These are phyloP conservation scores for Malurus cyaneus DNA, from an alignment of 2,113 vertebrate species.

Conservation along the genomic window DNA sequence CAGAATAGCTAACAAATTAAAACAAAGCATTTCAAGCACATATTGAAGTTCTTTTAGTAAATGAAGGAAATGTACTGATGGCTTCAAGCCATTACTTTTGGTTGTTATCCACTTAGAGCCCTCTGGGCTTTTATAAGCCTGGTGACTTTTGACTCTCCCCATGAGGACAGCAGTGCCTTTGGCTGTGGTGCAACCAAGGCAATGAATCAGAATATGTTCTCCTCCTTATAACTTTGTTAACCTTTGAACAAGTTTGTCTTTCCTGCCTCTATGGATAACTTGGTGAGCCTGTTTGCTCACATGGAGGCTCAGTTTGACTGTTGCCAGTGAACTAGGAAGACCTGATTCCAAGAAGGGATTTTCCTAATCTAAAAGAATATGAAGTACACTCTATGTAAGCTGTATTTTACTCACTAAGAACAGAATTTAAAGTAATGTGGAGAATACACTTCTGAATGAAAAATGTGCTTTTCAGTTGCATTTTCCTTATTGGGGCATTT, in stretches of 20 bases:
- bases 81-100: slow-evolving; percentile 50
- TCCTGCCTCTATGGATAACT: neutral
- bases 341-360: neutral
- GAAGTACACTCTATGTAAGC: neutral
- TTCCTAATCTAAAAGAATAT: neutral
- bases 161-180: slow-evolving; percentile 11
- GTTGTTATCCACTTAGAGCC: slow-evolving; percentile 33
- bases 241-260: slow-evolving; percentile 1
- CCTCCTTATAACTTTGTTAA: neutral
- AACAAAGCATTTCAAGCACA: slow-evolving; percentile 59
- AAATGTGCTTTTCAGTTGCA: neutral
- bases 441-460: neutral
- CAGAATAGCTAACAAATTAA: slow-evolving; percentile 67
- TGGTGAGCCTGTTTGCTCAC: neutral
- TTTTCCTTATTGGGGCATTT: neutral
- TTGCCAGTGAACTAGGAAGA: neutral
- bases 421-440: neutral
- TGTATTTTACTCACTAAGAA: neutral
- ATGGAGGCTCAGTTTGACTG: neutral
- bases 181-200: neutral
- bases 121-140: slow-evolving; percentile 15
- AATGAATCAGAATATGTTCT: neutral
- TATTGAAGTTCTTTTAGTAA: slow-evolving; percentile 45
- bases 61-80: slow-evolving; percentile 52
- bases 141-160: slow-evolving; percentile 19